Percentiles rank a stretch among this genome's conserved stretches.
These are phyloP conservation scores for Sardinella longiceps DNA, from an alignment of 2,797 vertebrate genomes.

Conservation along the genomic window DNA sequence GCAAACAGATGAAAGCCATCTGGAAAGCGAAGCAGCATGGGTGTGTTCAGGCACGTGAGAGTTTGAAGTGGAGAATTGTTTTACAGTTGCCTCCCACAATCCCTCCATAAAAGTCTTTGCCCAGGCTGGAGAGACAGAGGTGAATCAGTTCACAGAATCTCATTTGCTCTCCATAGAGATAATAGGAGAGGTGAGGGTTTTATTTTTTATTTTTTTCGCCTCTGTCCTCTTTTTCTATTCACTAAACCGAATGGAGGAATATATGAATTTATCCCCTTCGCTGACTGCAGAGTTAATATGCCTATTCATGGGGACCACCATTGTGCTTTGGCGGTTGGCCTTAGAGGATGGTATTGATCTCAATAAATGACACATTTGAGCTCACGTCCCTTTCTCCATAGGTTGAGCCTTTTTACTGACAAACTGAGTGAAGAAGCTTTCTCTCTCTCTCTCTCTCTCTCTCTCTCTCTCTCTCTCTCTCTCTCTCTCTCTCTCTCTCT, in stretches of 20 bases:
- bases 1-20: neutral
- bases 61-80: conserved; percentile 41
- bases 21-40: neutral
- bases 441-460: conserved; percentile 13
- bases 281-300: conserved; percentile 42
- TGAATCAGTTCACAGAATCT: conserved; percentile 29
- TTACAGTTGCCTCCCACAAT: conserved; percentile 40
- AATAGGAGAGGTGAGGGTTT: neutral
- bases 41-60: neutral
- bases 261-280: conserved; percentile 41
- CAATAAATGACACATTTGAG: conserved; percentile 59
- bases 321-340: conserved; percentile 40
- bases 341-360: conserved; percentile 54
- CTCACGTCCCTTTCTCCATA: conserved; percentile 48
- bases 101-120: conserved; percentile 30
- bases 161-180: conserved; percentile 35
- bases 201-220: neutral
- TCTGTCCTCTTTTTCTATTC: conserved; percentile 12
- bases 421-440: conserved; percentile 26
- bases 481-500: neutral
- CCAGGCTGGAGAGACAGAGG: conserved; percentile 1
- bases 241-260: conserved; percentile 29
- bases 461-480: neutral
- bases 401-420: conserved; percentile 51
- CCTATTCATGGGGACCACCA: conserved; percentile 44